These are phyloP conservation scores for Folsomia manolachei DNA, from an alignment of 2,888 invertebrate genomes.

Conservation along the genomic window DNA sequence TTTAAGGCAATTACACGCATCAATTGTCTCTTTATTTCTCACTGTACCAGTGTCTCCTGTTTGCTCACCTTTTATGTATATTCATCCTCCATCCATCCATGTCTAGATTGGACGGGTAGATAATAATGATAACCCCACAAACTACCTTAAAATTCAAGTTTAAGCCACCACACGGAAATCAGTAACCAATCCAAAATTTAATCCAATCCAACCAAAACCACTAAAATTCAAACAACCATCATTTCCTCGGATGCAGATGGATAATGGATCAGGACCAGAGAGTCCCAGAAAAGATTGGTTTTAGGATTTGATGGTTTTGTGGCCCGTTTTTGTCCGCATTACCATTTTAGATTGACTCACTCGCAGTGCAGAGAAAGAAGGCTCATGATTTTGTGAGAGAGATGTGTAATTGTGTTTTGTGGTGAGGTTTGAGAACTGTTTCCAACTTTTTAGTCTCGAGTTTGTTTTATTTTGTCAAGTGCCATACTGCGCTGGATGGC, in stretches of 20 bases:
- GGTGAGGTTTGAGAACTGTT: too few species aligned
- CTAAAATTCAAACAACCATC: neutral
- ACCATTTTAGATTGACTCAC: neutral
- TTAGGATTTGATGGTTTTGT: conserved; percentile 3
- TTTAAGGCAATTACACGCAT: conserved; percentile 21
- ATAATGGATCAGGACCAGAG: too few species aligned
- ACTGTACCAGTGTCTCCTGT: neutral
- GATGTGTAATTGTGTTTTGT: conserved; percentile 7
- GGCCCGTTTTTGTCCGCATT: neutral
- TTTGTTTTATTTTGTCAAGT: conserved; percentile 9
- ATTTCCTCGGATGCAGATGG: neutral
- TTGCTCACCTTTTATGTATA: neutral
- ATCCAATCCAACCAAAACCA: too few species aligned
- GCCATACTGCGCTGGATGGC: neutral
- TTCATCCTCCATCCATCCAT: neutral
- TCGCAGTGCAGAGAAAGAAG: too few species aligned
- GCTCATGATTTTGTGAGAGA: neutral
- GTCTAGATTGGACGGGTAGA: too few species aligned
- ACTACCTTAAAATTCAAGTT: too few species aligned
- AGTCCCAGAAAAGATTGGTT: neutral
- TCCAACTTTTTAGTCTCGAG: neutral
- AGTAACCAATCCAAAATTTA: too few species aligned
- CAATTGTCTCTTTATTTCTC: conserved; percentile 7
- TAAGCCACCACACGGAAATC: too few species aligned
- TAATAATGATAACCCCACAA: neutral